Evolutionary conservation across 1,140 invertebrate species (phyloP).

Genomic region (Lasaia peninsularis): DNA sequence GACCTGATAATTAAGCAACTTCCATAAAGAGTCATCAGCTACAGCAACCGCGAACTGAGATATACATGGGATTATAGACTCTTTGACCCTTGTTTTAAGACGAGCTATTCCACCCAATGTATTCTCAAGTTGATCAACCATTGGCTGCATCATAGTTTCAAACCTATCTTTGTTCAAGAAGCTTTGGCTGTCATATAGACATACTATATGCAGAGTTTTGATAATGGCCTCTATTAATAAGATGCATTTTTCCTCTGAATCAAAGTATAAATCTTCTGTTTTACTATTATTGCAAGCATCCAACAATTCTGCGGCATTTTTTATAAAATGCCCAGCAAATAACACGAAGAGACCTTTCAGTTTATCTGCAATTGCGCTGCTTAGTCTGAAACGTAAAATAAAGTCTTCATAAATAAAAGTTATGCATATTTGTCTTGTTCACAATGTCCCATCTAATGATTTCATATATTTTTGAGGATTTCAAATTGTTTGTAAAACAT

Average conservation of each 20-base stretch:
- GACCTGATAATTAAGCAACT: conserved; percentile 92
- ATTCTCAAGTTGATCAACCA: conserved; percentile 95
- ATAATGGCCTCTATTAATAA: conserved; percentile 84
- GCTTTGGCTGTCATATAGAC: conserved; percentile 88
- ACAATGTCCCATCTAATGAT: no score
- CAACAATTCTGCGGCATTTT: conserved; percentile 86
- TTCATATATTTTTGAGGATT: no score
- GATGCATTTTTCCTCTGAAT: conserved; percentile 77
- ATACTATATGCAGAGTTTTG: conserved; percentile 86
- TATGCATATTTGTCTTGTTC: no score
- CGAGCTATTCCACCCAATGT: conserved; percentile 79
- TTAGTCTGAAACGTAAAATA: conserved; percentile 77
- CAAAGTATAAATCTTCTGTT: conserved; percentile 73
- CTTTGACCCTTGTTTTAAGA: conserved; percentile 79
- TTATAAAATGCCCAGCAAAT: conserved; percentile 91
- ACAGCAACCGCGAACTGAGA: conserved; percentile 88
- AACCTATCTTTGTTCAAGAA: conserved; percentile 92
- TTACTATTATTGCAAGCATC: conserved; percentile 78
- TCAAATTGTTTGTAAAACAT: no score
- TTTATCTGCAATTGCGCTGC: conserved; percentile 86
- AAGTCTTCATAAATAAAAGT: conserved; percentile 15
- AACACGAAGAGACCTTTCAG: conserved; percentile 93
- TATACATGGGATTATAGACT: conserved; percentile 86
- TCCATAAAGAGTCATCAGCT: conserved; percentile 91
- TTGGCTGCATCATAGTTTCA: conserved; percentile 87